Conservation (phyloP, 2,797 vertebrate species). For the Ataeniobius toweri region DNA sequence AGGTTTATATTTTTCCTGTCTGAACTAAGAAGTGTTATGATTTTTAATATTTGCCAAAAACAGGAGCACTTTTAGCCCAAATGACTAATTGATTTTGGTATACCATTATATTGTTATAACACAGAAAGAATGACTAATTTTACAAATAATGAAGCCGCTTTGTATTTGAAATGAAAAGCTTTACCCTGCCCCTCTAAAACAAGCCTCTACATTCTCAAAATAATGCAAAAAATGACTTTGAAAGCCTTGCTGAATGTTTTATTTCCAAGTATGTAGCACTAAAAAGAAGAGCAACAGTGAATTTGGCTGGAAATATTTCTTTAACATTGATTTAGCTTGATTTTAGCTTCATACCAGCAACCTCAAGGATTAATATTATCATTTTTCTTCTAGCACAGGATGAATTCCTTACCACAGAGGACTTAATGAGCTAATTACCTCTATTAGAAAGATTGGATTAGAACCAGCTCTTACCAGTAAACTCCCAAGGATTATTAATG, state of each 20-base stretch:
- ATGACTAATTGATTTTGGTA: not conserved
- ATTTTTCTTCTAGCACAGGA: no score
- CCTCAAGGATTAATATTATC: no score
- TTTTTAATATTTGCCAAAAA: not conserved
- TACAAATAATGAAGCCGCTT: not conserved
- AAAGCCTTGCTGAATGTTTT: not conserved
- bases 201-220: not conserved
- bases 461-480: no score
- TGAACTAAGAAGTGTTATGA: not conserved
- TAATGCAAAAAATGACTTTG: not conserved
- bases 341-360: no score
- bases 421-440: no score
- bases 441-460: no score
- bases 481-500: no score
- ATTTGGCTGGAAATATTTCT: not conserved
- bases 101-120: not conserved
- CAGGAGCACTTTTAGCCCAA: not conserved
- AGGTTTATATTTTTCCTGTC: not conserved
- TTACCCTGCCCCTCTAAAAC: not conserved
- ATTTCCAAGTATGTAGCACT: not conserved
- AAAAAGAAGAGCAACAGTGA: not conserved
- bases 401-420: no score
- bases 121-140: not conserved
- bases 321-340: not conserved
- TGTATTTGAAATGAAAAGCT: not conserved